Evolutionary conservation across 2,797 vertebrate genomes (phyloP).

Genomic region (Lutjanus campechanus): DNA sequence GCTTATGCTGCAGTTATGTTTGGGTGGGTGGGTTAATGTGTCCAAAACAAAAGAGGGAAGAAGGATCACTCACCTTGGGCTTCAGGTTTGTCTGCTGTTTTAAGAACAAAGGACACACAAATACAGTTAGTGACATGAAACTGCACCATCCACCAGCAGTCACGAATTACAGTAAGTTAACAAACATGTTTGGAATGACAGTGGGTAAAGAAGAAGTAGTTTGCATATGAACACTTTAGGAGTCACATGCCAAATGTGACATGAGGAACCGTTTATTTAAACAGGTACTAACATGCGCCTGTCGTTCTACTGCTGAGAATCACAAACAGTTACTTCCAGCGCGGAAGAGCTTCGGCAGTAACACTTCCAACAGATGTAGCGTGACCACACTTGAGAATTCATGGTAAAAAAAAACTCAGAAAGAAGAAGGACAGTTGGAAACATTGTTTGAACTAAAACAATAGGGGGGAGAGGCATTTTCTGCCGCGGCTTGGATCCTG

Average conservation of each 20-base stretch:
- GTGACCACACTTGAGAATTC: slow-evolving; percentile 1
- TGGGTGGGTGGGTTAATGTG: slow-evolving; percentile 11
- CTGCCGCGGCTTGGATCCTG: slow-evolving; percentile 38
- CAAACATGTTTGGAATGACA: neutral
- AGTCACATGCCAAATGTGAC: neutral
- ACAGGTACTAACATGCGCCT: slow-evolving; percentile 4
- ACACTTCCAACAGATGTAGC: neutral
- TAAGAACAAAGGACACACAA: slow-evolving; percentile 42
- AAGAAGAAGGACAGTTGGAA: slow-evolving; percentile 5
- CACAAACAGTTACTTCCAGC: neutral
- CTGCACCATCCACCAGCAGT: neutral
- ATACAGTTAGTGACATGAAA: slow-evolving; percentile 27
- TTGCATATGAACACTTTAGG: neutral
- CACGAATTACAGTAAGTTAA: neutral
- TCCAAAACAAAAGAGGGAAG: slow-evolving; percentile 26
- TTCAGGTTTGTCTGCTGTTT: slow-evolving; percentile 13
- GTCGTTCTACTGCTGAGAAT: neutral
- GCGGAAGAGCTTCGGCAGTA: neutral
- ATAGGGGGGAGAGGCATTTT: slow-evolving; percentile 35
- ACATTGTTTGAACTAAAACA: slow-evolving; percentile 36
- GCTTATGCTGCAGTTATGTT: slow-evolving; percentile 37
- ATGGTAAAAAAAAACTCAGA: slow-evolving; percentile 1
- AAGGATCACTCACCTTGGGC: slow-evolving; percentile 60
- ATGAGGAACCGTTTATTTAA: neutral
- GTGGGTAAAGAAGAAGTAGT: neutral